Conservation (phyloP, 2,113 vertebrate species). For the Manacus vitellinus region DNA sequence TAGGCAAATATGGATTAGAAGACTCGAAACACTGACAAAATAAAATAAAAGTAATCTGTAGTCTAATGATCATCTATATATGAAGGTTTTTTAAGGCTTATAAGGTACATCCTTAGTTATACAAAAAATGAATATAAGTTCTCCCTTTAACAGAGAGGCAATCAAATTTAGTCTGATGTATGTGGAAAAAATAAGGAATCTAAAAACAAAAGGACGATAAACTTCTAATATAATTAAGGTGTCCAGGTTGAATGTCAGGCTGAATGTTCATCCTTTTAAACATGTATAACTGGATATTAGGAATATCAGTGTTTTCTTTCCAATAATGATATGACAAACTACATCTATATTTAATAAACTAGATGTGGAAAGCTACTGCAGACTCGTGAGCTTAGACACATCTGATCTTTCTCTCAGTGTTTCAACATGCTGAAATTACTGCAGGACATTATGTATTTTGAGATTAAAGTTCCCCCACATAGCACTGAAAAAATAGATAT, state of each 20-base stretch:
- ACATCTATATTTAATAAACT: not conserved
- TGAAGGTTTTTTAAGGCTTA: not conserved
- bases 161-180: not conserved
- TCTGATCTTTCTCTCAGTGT: not conserved
- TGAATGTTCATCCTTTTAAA: not conserved
- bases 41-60: slow-evolving; percentile 9
- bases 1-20: slow-evolving; percentile 19
- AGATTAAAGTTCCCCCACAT: not conserved
- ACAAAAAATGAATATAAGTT: not conserved
- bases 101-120: not conserved
- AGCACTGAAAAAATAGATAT: not conserved
- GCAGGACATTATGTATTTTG: not conserved
- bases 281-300: not conserved
- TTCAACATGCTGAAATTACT: not conserved
- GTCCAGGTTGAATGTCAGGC: not conserved
- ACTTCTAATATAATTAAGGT: not conserved
- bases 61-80: not conserved
- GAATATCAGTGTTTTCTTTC: not conserved
- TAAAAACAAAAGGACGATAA: not conserved
- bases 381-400: not conserved
- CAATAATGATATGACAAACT: not conserved
- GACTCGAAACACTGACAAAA: slow-evolving; percentile 18
- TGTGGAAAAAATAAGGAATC: not conserved
- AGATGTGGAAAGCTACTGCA: not conserved
- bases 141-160: not conserved